Percentiles rank a stretch among this genome's conserved stretches.
Conservation (phyloP, 2,113 vertebrate genomes). For the Gila orcuttii region DNA sequence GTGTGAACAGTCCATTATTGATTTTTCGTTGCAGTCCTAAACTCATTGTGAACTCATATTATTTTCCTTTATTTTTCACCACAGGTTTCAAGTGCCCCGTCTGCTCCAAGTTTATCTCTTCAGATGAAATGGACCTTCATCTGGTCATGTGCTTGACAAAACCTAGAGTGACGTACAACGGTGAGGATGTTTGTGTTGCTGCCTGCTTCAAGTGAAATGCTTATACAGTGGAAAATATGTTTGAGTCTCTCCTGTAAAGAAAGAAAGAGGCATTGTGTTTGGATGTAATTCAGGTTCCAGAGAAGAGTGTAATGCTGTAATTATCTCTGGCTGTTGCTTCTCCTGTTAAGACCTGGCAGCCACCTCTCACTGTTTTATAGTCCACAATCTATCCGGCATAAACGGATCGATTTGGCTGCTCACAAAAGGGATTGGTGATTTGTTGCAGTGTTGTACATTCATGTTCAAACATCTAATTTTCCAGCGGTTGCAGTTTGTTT, state of each 20-base stretch:
- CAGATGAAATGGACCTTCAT: conserved; percentile 96
- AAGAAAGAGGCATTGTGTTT: background rate
- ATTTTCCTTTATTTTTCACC: conserved; percentile 16
- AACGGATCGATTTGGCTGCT: background rate
- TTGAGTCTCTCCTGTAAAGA: background rate
- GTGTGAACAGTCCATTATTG: no score
- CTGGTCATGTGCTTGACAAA: conserved; percentile 96
- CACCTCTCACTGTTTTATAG: background rate
- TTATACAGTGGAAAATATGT: background rate
- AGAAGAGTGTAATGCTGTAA: background rate
- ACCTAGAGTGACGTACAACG: conserved; percentile 95
- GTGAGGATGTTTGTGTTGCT: conserved; percentile 74
- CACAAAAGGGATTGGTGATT: background rate
- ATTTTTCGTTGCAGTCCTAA: background rate
- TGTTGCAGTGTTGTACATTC: background rate
- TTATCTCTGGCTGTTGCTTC: background rate
- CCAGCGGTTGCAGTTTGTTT: background rate
- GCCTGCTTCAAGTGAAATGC: no score
- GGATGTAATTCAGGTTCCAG: background rate
- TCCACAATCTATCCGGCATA: no score
- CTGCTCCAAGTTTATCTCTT: conserved; percentile 94
- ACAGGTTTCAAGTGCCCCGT: conserved; percentile 95
- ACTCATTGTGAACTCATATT: background rate
- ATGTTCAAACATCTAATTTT: background rate
- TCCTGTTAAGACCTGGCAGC: background rate